Conservation (phyloP, 2,888 invertebrate species). For the Luperina testacea region DNA sequence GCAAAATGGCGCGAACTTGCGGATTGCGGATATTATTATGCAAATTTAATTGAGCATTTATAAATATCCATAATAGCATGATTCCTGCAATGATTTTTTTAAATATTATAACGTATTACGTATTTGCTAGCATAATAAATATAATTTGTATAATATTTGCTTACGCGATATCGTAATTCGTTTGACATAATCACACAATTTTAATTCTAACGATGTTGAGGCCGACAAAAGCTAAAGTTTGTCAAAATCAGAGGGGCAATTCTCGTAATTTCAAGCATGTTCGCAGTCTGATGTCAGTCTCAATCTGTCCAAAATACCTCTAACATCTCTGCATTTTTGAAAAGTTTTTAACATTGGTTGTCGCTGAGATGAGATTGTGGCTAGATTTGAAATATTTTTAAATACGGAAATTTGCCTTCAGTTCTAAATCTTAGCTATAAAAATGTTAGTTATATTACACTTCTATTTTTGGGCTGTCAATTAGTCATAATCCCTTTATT, state of each 20-base stretch:
- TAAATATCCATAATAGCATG: slow-evolving; percentile 3
- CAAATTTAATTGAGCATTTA: slow-evolving; percentile 9
- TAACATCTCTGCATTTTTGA: no score
- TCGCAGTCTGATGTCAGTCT: neutral
- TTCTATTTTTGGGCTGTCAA: neutral
- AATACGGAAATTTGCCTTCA: neutral
- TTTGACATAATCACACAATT: slow-evolving; percentile 13
- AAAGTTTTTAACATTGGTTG: no score
- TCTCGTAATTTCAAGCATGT: neutral
- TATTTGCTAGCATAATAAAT: neutral
- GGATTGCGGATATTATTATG: neutral
- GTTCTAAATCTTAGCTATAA: neutral
- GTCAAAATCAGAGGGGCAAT: neutral
- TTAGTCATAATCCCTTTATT: neutral
- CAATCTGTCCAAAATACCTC: no score
- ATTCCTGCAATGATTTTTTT: slow-evolving; percentile 5
- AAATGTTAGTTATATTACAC: neutral
- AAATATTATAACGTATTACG: slow-evolving; percentile 14
- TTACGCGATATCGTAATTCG: neutral
- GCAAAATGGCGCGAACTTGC: slow-evolving; percentile 7
- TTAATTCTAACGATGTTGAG: neutral
- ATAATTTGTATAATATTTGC: slow-evolving; percentile 20
- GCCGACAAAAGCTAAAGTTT: neutral
- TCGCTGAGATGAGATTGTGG: no score
- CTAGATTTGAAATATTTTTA: no score